These are phyloP conservation scores for Parazoanthus atlanticus DNA, from an alignment of 92 coral and sea anemone genomes.

Conservation along the genomic window DNA sequence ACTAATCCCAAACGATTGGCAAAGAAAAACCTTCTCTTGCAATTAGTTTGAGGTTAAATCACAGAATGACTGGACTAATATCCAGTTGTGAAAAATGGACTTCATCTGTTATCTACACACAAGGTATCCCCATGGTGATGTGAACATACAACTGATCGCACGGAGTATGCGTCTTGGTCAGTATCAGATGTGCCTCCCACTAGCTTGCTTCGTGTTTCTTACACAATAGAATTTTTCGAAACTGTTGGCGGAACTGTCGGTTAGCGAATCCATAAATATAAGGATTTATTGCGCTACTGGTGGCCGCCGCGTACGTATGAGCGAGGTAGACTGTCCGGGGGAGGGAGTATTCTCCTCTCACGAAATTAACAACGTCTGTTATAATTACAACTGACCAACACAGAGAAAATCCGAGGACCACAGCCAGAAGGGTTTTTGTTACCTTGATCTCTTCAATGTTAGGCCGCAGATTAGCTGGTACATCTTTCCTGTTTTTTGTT, in stretches of 20 bases:
- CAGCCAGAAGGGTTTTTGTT: constrained; percentile 64
- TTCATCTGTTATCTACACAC: too few relatives aligned
- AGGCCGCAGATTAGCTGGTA: neutral
- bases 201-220: neutral
- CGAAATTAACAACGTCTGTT: neutral
- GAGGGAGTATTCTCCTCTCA: constrained; percentile 5
- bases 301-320: constrained; percentile 61
- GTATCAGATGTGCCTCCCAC: neutral
- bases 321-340: constrained; percentile 52
- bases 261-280: constrained; percentile 78
- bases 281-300: constrained; percentile 78
- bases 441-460: constrained; percentile 64
- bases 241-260: constrained; percentile 75
- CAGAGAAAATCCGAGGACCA: constrained; percentile 66
- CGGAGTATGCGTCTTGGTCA: neutral
- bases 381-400: constrained; percentile 53
- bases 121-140: too few relatives aligned
- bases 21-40: too few relatives aligned
- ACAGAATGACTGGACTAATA: too few relatives aligned
- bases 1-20: too few relatives aligned
- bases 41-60: too few relatives aligned
- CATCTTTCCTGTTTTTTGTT: neutral
- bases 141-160: too few relatives aligned
- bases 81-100: too few relatives aligned
- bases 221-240: constrained; percentile 41